phyloP scores from a whole-genome alignment of 2,113 vertebrate species.

The Microcebus griseorufus region DNA sequence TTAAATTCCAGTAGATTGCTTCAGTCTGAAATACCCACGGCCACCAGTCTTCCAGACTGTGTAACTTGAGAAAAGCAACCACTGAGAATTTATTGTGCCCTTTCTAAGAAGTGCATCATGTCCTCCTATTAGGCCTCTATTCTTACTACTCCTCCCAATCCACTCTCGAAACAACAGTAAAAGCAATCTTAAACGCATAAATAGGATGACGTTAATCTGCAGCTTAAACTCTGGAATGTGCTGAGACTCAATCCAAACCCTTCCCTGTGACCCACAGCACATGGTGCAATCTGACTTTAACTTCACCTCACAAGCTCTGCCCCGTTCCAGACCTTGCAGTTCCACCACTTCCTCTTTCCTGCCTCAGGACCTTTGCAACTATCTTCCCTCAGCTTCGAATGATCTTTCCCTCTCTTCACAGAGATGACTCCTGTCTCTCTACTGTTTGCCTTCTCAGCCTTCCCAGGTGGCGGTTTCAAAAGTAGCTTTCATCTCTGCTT shows the following conservation, averaged over 20 bases:
- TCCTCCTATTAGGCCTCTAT: background rate
- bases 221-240: background rate
- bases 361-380: background rate
- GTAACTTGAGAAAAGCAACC: background rate
- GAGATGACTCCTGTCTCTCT: no score
- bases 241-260: background rate
- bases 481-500: background rate
- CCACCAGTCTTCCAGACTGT: background rate
- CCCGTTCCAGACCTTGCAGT: background rate
- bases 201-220: background rate
- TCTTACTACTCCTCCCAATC: background rate
- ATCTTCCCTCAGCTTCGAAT: background rate
- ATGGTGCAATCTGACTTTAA: background rate
- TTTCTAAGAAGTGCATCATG: background rate
- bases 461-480: background rate
- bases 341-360: background rate
- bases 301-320: background rate
- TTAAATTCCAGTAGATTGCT: background rate
- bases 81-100: background rate
- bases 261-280: no score
- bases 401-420: background rate
- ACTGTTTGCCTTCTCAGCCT: background rate
- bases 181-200: background rate
- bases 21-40: background rate
- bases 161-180: background rate